Conservation (phyloP, 2,888 invertebrate species). For the Xestia rhomboidea region DNA sequence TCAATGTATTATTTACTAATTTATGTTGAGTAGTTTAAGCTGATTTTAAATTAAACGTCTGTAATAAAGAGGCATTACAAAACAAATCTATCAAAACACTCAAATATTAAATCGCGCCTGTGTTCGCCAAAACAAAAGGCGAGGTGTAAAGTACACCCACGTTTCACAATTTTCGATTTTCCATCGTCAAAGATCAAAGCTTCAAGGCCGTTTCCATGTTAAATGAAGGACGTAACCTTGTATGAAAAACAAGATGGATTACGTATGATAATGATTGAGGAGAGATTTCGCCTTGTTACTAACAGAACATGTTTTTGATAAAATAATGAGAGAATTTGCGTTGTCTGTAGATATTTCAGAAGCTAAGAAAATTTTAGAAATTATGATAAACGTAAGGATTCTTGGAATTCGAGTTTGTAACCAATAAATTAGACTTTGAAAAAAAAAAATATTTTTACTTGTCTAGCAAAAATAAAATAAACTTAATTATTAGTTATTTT, state of each 20-base stretch:
- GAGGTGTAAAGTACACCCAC: background rate
- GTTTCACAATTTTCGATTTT: background rate
- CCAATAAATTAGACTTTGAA: too few relatives aligned
- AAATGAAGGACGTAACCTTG: background rate
- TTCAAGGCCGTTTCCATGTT: background rate
- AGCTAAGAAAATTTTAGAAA: background rate
- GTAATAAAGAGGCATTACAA: background rate
- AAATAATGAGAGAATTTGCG: slow-evolving; percentile 31
- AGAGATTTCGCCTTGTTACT: slow-evolving; percentile 14
- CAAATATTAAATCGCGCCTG: background rate
- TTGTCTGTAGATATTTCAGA: slow-evolving; percentile 7
- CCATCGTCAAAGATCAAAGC: slow-evolving; percentile 6
- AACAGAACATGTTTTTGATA: slow-evolving; percentile 16
- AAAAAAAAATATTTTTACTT: background rate
- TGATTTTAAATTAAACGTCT: too few relatives aligned
- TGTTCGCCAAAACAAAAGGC: background rate
- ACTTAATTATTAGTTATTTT: background rate
- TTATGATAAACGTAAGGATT: slow-evolving; percentile 9
- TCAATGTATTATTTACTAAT: too few relatives aligned
- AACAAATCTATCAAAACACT: background rate
- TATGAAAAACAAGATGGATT: slow-evolving; percentile 24
- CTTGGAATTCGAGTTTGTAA: background rate
- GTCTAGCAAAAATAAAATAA: background rate
- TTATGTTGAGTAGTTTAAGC: too few relatives aligned
- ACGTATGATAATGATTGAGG: slow-evolving; percentile 24